Percentiles rank a stretch among this genome's conserved stretches.
Evolutionary conservation across 2,797 vertebrate genomes (phyloP).

Genomic region (Eleutherodactylus coqui): DNA sequence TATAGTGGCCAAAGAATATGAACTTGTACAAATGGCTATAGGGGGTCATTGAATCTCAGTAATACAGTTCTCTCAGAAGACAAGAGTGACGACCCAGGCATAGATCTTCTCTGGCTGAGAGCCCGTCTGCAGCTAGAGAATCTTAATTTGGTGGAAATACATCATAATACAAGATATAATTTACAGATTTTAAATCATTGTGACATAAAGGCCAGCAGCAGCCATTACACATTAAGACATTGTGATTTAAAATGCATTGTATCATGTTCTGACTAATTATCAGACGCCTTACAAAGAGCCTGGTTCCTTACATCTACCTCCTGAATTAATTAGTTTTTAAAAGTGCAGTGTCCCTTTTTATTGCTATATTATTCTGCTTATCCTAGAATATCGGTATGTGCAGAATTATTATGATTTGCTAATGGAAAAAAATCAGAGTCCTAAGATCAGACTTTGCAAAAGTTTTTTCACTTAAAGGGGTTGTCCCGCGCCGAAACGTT

Average conservation of each 20-base stretch:
- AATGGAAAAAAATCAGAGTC: neutral
- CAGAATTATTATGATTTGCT: neutral
- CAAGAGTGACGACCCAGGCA: slow-evolving; percentile 34
- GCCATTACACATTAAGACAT: slow-evolving; percentile 37
- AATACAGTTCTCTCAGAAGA: slow-evolving; percentile 30
- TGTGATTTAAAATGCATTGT: slow-evolving; percentile 54
- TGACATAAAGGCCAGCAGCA: slow-evolving; percentile 59
- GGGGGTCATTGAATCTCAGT: slow-evolving; percentile 15
- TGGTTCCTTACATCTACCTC: slow-evolving; percentile 7
- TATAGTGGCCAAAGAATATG: slow-evolving; percentile 13
- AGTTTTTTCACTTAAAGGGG: too few relatives aligned
- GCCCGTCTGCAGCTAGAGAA: slow-evolving; percentile 28
- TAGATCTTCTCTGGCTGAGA: slow-evolving; percentile 43
- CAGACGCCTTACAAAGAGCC: slow-evolving; percentile 18
- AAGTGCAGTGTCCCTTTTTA: neutral
- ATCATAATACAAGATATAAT: slow-evolving; percentile 56
- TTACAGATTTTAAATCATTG: slow-evolving; percentile 55
- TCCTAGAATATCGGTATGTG: neutral
- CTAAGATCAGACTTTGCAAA: neutral
- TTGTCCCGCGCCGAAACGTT: too few relatives aligned
- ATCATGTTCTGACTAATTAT: slow-evolving; percentile 54
- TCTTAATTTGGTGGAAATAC: slow-evolving; percentile 54
- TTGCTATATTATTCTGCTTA: neutral
- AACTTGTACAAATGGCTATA: slow-evolving; percentile 25
- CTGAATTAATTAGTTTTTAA: slow-evolving; percentile 34